Conservation (phyloP, 2,113 vertebrate genomes). For the Passer montanus region DNA sequence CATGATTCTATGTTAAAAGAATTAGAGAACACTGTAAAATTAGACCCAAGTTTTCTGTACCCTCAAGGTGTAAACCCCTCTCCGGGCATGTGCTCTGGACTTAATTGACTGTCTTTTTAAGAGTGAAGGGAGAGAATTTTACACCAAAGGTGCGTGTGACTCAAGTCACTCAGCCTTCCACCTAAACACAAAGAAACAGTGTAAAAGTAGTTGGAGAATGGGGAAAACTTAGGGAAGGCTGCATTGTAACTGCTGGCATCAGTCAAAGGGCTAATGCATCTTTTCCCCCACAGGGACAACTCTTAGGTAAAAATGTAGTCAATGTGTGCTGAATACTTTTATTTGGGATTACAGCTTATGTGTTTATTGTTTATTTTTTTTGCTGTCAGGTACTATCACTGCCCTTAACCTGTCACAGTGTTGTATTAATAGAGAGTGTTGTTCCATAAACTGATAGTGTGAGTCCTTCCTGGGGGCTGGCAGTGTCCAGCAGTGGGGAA, state of each 20-base stretch:
- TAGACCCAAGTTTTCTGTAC: neutral
- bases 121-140: neutral
- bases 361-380: neutral
- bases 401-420: neutral
- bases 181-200: neutral
- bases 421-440: neutral
- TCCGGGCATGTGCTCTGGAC: neutral
- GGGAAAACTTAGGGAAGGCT: neutral
- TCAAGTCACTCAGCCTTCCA: neutral
- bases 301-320: neutral
- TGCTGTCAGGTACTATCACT: neutral
- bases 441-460: neutral
- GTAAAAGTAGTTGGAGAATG: neutral
- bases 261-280: rapidly evolving
- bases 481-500: rapidly evolving
- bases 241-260: neutral
- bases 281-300: neutral
- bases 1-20: neutral
- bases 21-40: neutral
- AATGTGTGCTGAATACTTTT: neutral
- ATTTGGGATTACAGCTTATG: neutral
- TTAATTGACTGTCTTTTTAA: neutral
- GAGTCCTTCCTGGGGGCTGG: neutral
- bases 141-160: rapidly evolving
- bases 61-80: too few species aligned